These are phyloP conservation scores for Drosophila pruinosa DNA, from an alignment of 1,140 invertebrate genomes.

Conservation along the genomic window DNA sequence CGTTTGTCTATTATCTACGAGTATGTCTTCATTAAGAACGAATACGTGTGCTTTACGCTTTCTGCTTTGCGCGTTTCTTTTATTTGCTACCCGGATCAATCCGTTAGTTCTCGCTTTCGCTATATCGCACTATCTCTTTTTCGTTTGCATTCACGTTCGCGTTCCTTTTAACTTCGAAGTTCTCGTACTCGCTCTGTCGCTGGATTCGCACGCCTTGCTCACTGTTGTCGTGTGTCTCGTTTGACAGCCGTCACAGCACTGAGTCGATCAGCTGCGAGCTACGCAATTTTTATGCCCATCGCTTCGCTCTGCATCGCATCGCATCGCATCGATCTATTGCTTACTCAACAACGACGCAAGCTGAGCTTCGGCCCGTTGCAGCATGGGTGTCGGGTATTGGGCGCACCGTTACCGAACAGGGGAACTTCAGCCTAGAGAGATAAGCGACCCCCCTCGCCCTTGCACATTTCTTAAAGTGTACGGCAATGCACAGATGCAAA, in stretches of 20 bases:
- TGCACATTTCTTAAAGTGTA: slow-evolving; percentile 3
- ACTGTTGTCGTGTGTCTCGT: slow-evolving; percentile 12
- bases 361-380: slow-evolving; percentile 20
- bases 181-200: neutral
- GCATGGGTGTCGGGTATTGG: neutral
- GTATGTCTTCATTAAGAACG: slow-evolving; percentile 8
- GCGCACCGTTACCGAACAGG: slow-evolving; percentile 4
- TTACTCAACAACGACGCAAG: neutral
- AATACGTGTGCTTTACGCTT: slow-evolving; percentile 11
- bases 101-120: slow-evolving; percentile 9
- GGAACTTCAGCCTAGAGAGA: slow-evolving; percentile 20
- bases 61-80: slow-evolving; percentile 19
- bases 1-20: neutral
- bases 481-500: slow-evolving; percentile 24
- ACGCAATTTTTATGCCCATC: slow-evolving; percentile 64
- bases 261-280: slow-evolving; percentile 58
- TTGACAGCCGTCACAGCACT: slow-evolving; percentile 40
- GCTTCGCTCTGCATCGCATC: neutral
- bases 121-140: neutral
- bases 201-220: neutral
- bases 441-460: slow-evolving; percentile 4
- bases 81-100: slow-evolving; percentile 2
- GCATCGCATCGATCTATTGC: neutral
- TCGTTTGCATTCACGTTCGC: neutral
- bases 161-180: neutral